A percentile compares a stretch with the other conserved stretches of the same genome.
phyloP scores from a whole-genome alignment of 1,140 invertebrate genomes.

The Euglossa dilemma region DNA sequence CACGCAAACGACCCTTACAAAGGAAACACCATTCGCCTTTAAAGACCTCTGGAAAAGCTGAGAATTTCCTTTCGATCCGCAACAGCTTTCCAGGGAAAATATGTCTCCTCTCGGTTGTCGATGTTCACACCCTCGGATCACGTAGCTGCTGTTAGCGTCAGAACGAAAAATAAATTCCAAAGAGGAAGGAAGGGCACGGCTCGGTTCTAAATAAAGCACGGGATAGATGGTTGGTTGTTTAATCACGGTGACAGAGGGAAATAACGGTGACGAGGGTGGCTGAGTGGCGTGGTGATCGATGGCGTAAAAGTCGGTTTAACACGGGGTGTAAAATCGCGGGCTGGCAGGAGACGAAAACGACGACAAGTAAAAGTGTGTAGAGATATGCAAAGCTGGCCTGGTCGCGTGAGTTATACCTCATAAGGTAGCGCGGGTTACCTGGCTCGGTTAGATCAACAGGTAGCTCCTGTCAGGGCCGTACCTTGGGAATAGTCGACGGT shows the following conservation, averaged over 20 bases:
- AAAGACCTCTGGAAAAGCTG: too few species aligned
- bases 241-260: not conserved
- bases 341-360: constrained; percentile 2
- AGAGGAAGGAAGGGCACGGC: too few species aligned
- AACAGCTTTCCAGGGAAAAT: too few species aligned
- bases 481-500: constrained; percentile 52
- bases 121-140: too few species aligned
- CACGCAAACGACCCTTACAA: too few species aligned
- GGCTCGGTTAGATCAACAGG: constrained; percentile 60
- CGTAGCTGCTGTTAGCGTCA: not conserved
- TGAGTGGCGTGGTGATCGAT: constrained; percentile 18
- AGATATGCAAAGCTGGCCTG: not conserved
- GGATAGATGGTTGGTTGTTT: not conserved
- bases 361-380: not conserved
- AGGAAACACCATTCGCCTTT: too few species aligned
- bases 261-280: not conserved
- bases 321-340: not conserved
- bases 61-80: too few species aligned
- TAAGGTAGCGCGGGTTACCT: constrained; percentile 60
- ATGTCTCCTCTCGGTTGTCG: too few species aligned
- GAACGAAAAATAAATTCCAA: not conserved
- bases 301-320: constrained; percentile 24
- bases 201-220: not conserved
- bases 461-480: constrained; percentile 64
- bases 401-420: constrained; percentile 46